Evolutionary conservation across 2,113 vertebrate genomes (phyloP).

Genomic region (Passer domesticus): DNA sequence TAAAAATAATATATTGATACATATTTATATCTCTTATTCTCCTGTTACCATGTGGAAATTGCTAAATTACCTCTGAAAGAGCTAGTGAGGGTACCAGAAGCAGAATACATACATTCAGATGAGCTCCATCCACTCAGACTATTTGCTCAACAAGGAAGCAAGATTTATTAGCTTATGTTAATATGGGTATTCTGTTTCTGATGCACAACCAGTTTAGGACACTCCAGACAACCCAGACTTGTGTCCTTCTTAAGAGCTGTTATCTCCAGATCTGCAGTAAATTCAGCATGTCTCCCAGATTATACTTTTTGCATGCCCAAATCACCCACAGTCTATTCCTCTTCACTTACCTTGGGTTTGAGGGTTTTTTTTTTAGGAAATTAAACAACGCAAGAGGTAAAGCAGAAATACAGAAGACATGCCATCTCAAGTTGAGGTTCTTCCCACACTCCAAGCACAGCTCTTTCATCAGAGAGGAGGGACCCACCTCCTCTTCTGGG

Average conservation of each 20-base stretch:
- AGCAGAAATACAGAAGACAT: not conserved
- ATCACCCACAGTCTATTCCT: not conserved
- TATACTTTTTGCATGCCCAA: not conserved
- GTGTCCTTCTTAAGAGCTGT: not conserved
- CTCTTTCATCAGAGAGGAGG: slow-evolving; percentile 2
- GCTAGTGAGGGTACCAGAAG: not conserved
- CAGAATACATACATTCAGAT: not conserved
- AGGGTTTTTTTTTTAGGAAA: not conserved
- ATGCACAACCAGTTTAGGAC: not conserved
- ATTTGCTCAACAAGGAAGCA: not conserved
- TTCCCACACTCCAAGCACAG: not conserved
- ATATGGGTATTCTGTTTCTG: not conserved
- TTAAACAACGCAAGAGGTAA: not conserved
- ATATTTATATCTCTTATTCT: not conserved
- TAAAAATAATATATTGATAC: not conserved
- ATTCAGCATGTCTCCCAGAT: not conserved
- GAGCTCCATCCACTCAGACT: not conserved
- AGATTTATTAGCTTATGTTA: not conserved
- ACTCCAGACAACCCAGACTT: not conserved
- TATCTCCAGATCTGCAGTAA: not conserved
- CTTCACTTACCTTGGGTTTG: not conserved
- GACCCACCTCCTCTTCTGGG: not conserved
- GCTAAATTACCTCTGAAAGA: not conserved
- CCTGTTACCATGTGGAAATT: not conserved
- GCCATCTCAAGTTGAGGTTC: slow-evolving; percentile 14